A percentile compares a stretch with the other conserved stretches of the same genome.
These are phyloP conservation scores for Amazona vittata DNA, from an alignment of 2,113 vertebrate species.

Conservation along the genomic window DNA sequence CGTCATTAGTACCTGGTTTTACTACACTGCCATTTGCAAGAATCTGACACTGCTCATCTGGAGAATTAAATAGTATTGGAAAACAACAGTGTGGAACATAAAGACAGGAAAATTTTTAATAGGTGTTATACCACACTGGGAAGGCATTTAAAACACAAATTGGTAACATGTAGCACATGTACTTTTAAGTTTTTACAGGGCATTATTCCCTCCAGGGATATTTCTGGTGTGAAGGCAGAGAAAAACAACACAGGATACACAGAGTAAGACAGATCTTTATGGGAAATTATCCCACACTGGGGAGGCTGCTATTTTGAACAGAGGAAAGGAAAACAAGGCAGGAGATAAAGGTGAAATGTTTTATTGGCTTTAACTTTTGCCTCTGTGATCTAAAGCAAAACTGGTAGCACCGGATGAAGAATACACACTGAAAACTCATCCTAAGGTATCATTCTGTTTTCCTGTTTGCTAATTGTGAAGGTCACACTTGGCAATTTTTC, in stretches of 20 bases:
- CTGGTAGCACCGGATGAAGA: background rate
- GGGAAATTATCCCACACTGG: conserved; percentile 28
- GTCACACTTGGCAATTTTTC: background rate
- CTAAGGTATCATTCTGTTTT: background rate
- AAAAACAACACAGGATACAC: conserved; percentile 1
- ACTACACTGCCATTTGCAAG: background rate
- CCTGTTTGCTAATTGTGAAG: background rate
- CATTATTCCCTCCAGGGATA: conserved; percentile 29
- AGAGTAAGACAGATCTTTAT: conserved; percentile 21
- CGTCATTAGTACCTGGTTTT: background rate
- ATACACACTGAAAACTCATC: background rate
- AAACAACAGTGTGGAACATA: background rate
- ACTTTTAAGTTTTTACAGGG: conserved; percentile 49
- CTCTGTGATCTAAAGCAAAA: conserved; percentile 10
- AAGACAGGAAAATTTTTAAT: conserved; percentile 8
- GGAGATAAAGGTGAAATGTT: conserved; percentile 6
- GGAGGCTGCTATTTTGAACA: background rate
- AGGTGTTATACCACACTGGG: background rate
- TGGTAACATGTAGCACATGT: conserved; percentile 9
- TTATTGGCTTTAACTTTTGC: background rate
- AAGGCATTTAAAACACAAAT: conserved; percentile 24
- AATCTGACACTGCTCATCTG: background rate
- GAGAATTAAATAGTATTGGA: background rate
- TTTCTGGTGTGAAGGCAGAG: conserved; percentile 16
- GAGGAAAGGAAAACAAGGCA: conserved; percentile 36